Evolutionary conservation across 2,797 vertebrate species (phyloP).

Genomic region (Helarctos malayanus): DNA sequence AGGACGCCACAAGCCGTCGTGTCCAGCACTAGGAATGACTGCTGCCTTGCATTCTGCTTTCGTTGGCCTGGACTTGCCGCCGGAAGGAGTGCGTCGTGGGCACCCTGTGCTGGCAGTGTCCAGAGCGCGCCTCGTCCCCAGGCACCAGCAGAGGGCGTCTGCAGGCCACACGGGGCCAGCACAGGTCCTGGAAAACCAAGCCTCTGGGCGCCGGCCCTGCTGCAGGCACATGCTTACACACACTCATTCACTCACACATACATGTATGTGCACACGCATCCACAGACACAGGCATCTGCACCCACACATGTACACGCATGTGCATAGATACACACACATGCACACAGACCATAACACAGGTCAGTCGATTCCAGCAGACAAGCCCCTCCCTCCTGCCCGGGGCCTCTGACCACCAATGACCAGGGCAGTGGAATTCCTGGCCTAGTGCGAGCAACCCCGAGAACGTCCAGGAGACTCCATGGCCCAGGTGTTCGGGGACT

Average conservation of each 20-base stretch:
- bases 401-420: neutral
- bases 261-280: neutral
- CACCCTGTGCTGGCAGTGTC: rapidly evolving
- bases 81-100: no score
- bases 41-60: neutral
- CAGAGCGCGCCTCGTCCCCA: neutral
- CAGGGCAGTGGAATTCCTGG: neutral
- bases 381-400: neutral
- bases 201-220: neutral
- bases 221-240: neutral
- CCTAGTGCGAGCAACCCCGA: neutral
- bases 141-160: neutral
- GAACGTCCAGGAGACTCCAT: no score
- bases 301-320: no score
- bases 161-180: neutral
- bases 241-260: neutral
- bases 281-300: neutral
- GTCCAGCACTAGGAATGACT: neutral
- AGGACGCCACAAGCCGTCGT: neutral
- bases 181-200: neutral
- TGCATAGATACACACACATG: neutral
- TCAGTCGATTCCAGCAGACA: no score
- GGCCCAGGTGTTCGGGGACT: neutral
- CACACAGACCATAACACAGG: neutral
- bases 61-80: rapidly evolving